Evolutionary conservation across 2,797 vertebrate genomes (phyloP).

Genomic region (Mionectes olivaceus): DNA sequence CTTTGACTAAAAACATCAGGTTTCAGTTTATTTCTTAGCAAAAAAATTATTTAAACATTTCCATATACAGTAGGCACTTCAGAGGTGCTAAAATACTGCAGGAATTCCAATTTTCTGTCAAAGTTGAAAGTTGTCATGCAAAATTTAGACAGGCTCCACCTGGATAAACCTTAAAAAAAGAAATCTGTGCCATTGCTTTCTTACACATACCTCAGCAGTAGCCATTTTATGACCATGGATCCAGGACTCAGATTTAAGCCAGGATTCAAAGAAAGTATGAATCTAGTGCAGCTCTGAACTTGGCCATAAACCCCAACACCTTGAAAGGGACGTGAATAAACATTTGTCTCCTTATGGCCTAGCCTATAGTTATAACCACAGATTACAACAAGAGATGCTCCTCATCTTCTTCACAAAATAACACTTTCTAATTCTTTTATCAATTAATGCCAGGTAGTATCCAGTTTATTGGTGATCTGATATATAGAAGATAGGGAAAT

Average conservation of each 20-base stretch:
- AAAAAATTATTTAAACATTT: not conserved
- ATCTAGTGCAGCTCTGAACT: not conserved
- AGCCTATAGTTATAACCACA: not conserved
- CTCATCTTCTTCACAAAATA: not conserved
- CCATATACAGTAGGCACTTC: not conserved
- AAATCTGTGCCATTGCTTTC: not conserved
- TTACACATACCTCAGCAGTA: not conserved
- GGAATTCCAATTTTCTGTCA: not conserved
- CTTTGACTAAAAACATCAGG: not conserved
- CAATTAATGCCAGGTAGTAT: not conserved
- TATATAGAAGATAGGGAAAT: not conserved
- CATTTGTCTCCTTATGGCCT: not conserved
- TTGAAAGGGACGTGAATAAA: not conserved
- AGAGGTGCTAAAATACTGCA: not conserved
- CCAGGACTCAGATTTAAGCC: not conserved
- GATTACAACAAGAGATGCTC: not conserved
- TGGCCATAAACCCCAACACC: not conserved
- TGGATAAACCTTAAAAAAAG: conserved; percentile 15
- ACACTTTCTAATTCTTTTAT: not conserved
- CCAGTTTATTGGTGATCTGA: not conserved
- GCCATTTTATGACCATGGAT: not conserved
- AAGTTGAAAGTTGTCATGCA: not conserved
- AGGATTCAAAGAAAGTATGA: not conserved
- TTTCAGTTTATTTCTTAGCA: not conserved
- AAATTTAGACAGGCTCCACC: not conserved